Evolutionary conservation across 2,888 invertebrate genomes (phyloP).

Genomic region (Drosophila koepferae): DNA sequence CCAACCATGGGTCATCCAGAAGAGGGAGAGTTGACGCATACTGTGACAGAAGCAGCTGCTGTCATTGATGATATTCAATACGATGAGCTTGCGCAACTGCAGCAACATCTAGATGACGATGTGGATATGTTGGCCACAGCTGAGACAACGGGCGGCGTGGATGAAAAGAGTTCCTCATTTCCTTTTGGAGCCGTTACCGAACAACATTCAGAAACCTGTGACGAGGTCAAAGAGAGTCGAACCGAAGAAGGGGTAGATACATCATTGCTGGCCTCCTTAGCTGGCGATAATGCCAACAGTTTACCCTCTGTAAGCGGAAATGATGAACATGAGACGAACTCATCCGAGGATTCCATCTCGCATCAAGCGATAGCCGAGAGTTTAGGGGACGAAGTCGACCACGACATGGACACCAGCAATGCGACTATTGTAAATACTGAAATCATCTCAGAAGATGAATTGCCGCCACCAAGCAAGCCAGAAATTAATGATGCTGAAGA

Average conservation of each 20-base stretch:
- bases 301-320: constrained; percentile 84
- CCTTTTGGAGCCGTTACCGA: constrained; percentile 81
- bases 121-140: constrained; percentile 67
- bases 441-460: constrained; percentile 93
- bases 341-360: constrained; percentile 82
- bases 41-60: constrained; percentile 30
- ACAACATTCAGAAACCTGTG: constrained; percentile 84
- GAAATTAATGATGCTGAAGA: constrained; percentile 94
- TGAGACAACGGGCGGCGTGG: constrained; percentile 67
- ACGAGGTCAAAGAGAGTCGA: constrained; percentile 80
- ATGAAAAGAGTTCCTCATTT: constrained; percentile 85
- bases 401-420: constrained; percentile 79
- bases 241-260: constrained; percentile 82
- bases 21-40: constrained; percentile 47
- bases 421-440: constrained; percentile 91
- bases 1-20: constrained; percentile 36
- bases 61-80: constrained; percentile 33
- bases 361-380: constrained; percentile 83
- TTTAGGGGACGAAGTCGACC: constrained; percentile 63
- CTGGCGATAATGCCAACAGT: constrained; percentile 85
- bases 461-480: constrained; percentile 90
- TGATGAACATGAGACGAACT: constrained; percentile 73
- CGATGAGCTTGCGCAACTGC: constrained; percentile 56
- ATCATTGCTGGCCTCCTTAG: constrained; percentile 84
- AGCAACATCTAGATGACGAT: constrained; percentile 70